These are phyloP conservation scores for Philonicus albiceps DNA, from an alignment of 2,888 invertebrate genomes.

Conservation along the genomic window DNA sequence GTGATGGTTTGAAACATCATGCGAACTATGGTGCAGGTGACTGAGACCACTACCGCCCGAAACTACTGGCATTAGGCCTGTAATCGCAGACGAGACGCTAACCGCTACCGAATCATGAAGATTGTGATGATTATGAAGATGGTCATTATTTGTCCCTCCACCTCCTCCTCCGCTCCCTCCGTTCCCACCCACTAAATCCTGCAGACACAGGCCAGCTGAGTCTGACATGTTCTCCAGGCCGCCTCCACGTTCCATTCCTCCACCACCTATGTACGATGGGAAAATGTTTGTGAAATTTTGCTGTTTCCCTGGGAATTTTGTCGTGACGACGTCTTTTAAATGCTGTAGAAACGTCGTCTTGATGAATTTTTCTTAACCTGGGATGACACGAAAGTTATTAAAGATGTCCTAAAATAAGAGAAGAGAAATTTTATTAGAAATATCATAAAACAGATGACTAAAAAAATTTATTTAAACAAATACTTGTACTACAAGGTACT, in stretches of 20 bases:
- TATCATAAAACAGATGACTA: not conserved
- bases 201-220: conserved; percentile 71
- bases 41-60: conserved; percentile 55
- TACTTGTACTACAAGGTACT: not conserved
- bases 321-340: conserved; percentile 63
- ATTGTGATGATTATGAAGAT: conserved; percentile 63
- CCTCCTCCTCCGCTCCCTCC: conserved; percentile 57
- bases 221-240: conserved; percentile 68
- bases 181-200: conserved; percentile 70
- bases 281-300: conserved; percentile 62
- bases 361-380: conserved; percentile 55
- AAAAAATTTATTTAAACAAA: no score
- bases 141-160: conserved; percentile 55
- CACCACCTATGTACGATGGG: conserved; percentile 58
- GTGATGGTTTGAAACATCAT: conserved; percentile 63
- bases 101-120: conserved; percentile 67
- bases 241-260: conserved; percentile 59
- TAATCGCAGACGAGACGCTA: conserved; percentile 67
- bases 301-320: conserved; percentile 62
- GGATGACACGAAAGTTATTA: not conserved
- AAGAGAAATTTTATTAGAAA: not conserved
- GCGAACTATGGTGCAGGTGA: conserved; percentile 62
- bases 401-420: not conserved
- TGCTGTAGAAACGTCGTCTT: conserved; percentile 63
- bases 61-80: conserved; percentile 66